Base-by-base conservation (phyloP, 2,888 invertebrate species). In the Sinhomidia bicolor region DNA sequence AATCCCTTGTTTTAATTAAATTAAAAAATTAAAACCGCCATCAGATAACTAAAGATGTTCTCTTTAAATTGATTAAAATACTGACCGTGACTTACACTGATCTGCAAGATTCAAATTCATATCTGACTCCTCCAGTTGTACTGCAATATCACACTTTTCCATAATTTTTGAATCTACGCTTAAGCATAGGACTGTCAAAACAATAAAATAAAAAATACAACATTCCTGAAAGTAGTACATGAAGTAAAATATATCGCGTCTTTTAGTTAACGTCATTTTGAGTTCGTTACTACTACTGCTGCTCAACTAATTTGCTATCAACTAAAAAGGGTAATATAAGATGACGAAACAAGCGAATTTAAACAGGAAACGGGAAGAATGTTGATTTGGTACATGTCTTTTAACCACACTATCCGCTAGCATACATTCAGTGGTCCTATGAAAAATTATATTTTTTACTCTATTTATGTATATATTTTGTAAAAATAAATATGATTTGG, bases 41-140 rank as follows among this genome's bases (percentile, higher is more conserved):
- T n/a, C n/a, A n/a, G n/a, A n/a, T n/a, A 60, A 60, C 5, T 23
- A 60, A 60, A n/a, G n/a, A n/a, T 12, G 12, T 32, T 32, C 7
- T 62, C 10, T 26, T 7, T 26, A 12, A 62, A 26, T 29, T n/a
- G 4, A 51, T 14, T 5, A 62, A 62, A 10, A 62, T 23, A 17
- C n/a, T n/a, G n/a, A n/a, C n/a, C n/a, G n/a, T n/a, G n/a, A n/a
- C 76, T 41, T 78, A 85, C 85, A 85, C 7, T 26, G 29, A 17
- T 60, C 36, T 26, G 20, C 20, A 7, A 32, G 29, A 0, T 54
- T 1, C 20, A 14, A 1, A 17, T 44, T 10, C 5, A 76, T 36
- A 1, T 44, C 5, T 1, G 44, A 26, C 2, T 57, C 26, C 17
- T 60, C 41, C 29, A 84, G 44, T 7, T 78, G 60, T 10, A 23